Conservation (phyloP, 2,888 invertebrate species). For the Acrobasis consociella region DNA sequence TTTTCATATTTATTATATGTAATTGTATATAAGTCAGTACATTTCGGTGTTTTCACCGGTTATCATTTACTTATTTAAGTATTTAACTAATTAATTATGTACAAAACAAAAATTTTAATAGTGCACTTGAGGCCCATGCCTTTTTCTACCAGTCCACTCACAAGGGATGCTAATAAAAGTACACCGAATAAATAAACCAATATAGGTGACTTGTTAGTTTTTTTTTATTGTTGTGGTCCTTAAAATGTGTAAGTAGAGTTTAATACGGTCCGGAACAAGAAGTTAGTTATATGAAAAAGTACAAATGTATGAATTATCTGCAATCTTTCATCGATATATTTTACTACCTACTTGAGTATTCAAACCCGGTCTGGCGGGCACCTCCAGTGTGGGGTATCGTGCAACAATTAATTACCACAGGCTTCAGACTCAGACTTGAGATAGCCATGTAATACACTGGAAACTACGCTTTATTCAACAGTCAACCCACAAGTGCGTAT, state of each 20-base stretch:
- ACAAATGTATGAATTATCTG: slow-evolving; percentile 20
- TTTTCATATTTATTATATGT: too few species aligned
- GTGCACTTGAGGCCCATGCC: too few species aligned
- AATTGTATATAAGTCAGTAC: too few species aligned
- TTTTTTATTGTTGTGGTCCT: neutral
- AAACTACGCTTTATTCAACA: slow-evolving; percentile 48
- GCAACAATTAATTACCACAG: slow-evolving; percentile 73
- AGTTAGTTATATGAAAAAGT: neutral
- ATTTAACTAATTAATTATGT: too few species aligned
- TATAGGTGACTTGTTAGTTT: neutral
- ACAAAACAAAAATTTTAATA: too few species aligned
- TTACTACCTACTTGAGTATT: slow-evolving; percentile 44
- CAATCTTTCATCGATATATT: slow-evolving; percentile 30
- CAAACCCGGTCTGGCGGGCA: slow-evolving; percentile 55
- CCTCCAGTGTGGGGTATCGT: slow-evolving; percentile 65
- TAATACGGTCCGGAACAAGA: neutral
- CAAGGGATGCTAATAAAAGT: too few species aligned
- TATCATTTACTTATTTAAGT: too few species aligned
- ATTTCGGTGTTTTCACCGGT: too few species aligned
- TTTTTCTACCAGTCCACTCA: too few species aligned
- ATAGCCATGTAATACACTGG: slow-evolving; percentile 45
- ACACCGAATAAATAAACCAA: too few species aligned
- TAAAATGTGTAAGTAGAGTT: neutral
- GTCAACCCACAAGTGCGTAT: too few species aligned
- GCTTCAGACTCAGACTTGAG: slow-evolving; percentile 56